Evolutionary conservation across 2,797 vertebrate genomes (phyloP).

Genomic region (Lacerta viridis): DNA sequence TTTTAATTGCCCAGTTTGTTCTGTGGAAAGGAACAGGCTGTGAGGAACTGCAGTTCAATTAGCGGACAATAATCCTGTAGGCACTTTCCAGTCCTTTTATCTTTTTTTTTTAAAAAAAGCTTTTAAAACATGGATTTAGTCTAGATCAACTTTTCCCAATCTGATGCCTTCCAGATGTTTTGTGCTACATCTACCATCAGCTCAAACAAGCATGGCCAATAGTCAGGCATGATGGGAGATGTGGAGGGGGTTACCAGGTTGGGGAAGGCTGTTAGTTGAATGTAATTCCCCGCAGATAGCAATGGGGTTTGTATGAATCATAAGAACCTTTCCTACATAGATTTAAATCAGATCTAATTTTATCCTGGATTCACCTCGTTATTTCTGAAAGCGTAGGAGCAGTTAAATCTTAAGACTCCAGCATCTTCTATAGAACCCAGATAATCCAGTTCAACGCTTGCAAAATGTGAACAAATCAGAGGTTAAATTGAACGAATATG

Average conservation of each 20-base stretch:
- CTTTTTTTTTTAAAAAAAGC: no score
- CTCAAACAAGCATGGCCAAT: no score
- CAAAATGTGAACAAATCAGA: not conserved
- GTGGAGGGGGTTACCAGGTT: no score
- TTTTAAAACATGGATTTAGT: not conserved
- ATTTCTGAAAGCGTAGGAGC: not conserved
- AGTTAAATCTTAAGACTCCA: not conserved
- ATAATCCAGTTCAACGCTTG: not conserved
- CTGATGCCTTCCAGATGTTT: no score
- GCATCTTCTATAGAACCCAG: not conserved
- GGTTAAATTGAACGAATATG: not conserved
- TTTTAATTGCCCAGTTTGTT: not conserved
- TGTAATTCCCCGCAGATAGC: not conserved
- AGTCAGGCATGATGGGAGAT: no score
- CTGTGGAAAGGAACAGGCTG: not conserved
- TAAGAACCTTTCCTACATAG: not conserved
- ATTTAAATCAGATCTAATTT: not conserved
- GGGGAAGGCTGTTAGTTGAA: not conserved
- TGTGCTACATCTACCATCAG: no score
- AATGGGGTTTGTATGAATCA: not conserved
- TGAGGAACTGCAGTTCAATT: not conserved
- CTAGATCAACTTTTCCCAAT: not conserved
- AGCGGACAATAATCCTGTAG: not conserved
- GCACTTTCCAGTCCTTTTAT: not conserved
- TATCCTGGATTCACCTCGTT: not conserved